Percentiles rank a stretch among this genome's conserved stretches.
phyloP scores from a whole-genome alignment of 2,797 vertebrate genomes.

The Aythya fuligula region DNA sequence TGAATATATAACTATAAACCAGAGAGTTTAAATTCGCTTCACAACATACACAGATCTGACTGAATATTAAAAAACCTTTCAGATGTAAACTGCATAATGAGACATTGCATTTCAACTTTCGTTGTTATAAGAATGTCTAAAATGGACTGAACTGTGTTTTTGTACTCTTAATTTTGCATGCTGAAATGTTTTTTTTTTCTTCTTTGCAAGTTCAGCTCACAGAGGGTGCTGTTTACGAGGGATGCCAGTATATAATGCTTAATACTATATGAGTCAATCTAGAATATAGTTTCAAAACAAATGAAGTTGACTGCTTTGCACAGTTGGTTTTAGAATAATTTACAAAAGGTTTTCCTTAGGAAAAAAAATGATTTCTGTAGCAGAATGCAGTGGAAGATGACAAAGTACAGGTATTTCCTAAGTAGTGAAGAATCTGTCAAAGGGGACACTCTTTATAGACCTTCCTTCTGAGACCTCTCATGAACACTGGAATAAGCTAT shows the following conservation, averaged over 20 bases:
- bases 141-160: neutral
- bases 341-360: neutral
- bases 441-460: neutral
- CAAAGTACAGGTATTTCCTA: neutral
- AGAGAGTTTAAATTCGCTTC: neutral
- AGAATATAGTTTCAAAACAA: neutral
- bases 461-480: neutral
- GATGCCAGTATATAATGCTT: neutral
- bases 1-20: neutral
- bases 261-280: neutral
- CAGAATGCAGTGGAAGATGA: accelerated
- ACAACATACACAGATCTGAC: neutral
- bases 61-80: neutral
- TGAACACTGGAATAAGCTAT: neutral
- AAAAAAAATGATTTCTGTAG: neutral
- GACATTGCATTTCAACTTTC: neutral
- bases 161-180: neutral
- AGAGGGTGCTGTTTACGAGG: neutral
- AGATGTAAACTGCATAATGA: neutral
- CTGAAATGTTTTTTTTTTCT: neutral
- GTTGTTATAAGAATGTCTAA: neutral
- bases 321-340: neutral
- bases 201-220: neutral
- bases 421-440: neutral
- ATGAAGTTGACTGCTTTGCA: neutral